These are phyloP conservation scores for Aphidoletes aphidimyza DNA, from an alignment of 2,888 invertebrate species.

Conservation along the genomic window DNA sequence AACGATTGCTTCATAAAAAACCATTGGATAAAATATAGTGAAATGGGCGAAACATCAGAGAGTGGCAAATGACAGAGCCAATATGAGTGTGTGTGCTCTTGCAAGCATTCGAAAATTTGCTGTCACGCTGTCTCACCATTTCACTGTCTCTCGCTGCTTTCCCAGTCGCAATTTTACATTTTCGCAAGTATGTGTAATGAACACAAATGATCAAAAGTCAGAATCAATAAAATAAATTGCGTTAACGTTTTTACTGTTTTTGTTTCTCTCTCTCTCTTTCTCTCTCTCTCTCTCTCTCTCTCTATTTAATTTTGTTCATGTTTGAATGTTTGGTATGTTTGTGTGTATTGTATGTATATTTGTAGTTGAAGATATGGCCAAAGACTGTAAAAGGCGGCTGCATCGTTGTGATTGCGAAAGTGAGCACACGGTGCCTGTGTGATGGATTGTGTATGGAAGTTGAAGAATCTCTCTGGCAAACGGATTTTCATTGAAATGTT, in stretches of 20 bases:
- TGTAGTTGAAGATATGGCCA: not conserved
- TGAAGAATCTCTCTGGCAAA: not conserved
- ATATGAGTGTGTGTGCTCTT: no score
- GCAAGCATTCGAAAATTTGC: no score
- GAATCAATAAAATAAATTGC: constrained; percentile 49
- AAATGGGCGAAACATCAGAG: not conserved
- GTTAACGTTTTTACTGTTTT: constrained; percentile 36
- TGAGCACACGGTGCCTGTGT: not conserved
- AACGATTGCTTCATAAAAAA: constrained; percentile 17
- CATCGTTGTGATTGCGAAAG: constrained; percentile 8
- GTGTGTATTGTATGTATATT: no score
- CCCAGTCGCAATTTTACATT: not conserved
- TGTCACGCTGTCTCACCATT: not conserved
- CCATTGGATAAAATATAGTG: not conserved
- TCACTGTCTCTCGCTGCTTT: not conserved
- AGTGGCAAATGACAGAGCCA: not conserved
- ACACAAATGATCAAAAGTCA: constrained; percentile 41
- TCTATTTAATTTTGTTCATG: no score
- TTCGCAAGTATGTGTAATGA: constrained; percentile 29
- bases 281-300: no score
- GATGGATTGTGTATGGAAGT: not conserved
- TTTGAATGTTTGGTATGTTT: no score
- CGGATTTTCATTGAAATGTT: not conserved
- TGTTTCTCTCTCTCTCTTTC: not conserved
- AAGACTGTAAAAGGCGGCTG: not conserved